These are phyloP conservation scores for Scolanthus callimorphus DNA, from an alignment of 92 coral and sea anemone species.

Conservation along the genomic window DNA sequence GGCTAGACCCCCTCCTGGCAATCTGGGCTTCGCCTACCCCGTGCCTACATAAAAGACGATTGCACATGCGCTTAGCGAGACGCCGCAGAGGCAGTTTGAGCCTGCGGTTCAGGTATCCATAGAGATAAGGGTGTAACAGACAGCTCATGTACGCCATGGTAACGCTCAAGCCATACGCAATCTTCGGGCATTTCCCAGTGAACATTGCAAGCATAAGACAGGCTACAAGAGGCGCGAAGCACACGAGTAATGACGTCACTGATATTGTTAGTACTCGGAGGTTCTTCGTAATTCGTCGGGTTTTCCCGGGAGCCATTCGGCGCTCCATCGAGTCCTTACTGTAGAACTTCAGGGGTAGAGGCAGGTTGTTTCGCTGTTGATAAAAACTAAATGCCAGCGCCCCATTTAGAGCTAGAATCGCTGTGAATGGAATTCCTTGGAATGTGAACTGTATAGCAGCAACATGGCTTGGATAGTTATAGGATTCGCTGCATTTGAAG, in stretches of 20 bases:
- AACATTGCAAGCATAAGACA: conserved; percentile 41
- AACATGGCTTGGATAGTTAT: conserved; percentile 37
- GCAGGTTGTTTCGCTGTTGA: conserved; percentile 25
- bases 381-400: conserved; percentile 32
- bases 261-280: conserved; percentile 56
- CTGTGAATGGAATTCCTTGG: conserved; percentile 50
- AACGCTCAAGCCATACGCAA: conserved; percentile 24
- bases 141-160: conserved; percentile 44
- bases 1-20: conserved; percentile 9
- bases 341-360: conserved; percentile 41
- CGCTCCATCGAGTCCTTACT: conserved; percentile 46
- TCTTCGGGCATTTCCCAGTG: conserved; percentile 48
- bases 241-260: conserved; percentile 32
- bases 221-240: conserved; percentile 45
- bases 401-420: conserved; percentile 32
- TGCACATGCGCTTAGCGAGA: conserved; percentile 29
- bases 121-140: conserved; percentile 43
- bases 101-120: conserved; percentile 63
- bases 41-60: conserved; percentile 17
- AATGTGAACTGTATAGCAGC: conserved; percentile 61
- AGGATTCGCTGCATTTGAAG: conserved; percentile 27
- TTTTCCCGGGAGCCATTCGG: conserved; percentile 60
- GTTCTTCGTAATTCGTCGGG: conserved; percentile 59
- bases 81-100: conserved; percentile 52
- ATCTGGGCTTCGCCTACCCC: conserved; percentile 1